These are phyloP conservation scores for Eudorcas thomsonii DNA, from an alignment of 2,113 vertebrate genomes.

Conservation along the genomic window DNA sequence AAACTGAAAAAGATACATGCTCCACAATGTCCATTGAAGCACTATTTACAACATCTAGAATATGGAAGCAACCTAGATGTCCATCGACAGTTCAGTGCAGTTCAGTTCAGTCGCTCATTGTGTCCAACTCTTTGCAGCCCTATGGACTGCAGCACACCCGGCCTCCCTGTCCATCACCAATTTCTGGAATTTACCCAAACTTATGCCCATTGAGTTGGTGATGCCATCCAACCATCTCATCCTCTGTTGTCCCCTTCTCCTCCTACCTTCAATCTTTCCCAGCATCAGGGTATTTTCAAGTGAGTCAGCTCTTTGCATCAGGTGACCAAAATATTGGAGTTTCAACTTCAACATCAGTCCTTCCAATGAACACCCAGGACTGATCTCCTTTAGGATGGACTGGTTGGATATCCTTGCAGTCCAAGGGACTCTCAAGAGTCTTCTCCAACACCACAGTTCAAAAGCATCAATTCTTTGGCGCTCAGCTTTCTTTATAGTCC, in stretches of 20 bases:
- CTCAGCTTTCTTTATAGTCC: background rate
- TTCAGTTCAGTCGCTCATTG: background rate
- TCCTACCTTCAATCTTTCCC: background rate
- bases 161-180: background rate
- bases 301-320: background rate
- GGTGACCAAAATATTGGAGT: background rate
- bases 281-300: background rate
- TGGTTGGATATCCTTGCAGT: background rate
- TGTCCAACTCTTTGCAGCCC: background rate
- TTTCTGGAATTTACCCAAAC: background rate
- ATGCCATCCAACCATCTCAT: background rate
- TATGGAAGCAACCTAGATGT: background rate
- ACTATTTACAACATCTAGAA: background rate
- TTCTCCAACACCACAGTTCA: background rate
- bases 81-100: background rate
- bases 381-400: background rate
- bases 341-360: background rate
- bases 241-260: background rate
- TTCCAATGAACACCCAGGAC: background rate
- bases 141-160: rapidly evolving
- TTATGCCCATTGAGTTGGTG: background rate
- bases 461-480: background rate
- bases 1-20: background rate
- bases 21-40: background rate
- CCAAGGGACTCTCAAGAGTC: background rate